Base-by-base conservation (phyloP, 2,113 vertebrate species). In the Ammodytes dubius region DNA sequence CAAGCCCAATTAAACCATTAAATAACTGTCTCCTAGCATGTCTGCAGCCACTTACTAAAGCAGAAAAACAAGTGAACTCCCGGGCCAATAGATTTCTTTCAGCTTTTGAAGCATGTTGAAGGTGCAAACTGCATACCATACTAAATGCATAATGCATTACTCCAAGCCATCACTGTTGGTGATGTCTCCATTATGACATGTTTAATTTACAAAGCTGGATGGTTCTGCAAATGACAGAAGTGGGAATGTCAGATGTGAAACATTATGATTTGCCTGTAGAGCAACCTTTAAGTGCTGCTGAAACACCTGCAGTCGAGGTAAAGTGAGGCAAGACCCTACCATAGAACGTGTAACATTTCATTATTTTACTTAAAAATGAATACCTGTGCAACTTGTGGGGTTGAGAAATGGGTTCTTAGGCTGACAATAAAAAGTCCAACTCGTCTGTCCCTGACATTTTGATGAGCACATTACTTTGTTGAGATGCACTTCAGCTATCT, bases 181-280 rank as follows among this genome's bases (percentile, higher is more conserved):
- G 61, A 90, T 86, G 87, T 79, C 65, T 86, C 76, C 68, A 87
- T 86, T 81, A 80, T 59, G 74, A 65, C 80, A 83, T 86, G 78
- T 78, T 61, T 60, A 53, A 84, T 87, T 85, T 73, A 83, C 78
- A 85, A 76, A 87, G 81, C 52, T 77, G 77, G 77, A 19, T 79
- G 84, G 63, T 77, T 88, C 76, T 59, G 59, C 72, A 66, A 70
- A 59, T 86, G 40, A 83, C 52, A 69, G 75, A 65, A 69, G 11
- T 54, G 70, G 70, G 63, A 79, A 81, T 81, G 56, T 83, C 50
- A 66, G 57, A 77, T 69, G 77, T 73, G 71, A 83, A 85, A 71
- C 46, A 40, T 46, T 76, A 47, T 46, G 15, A 60, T 72, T 74
- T 69, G 56, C 40, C 47, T 66, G 71, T 43, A 70, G 72, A 78